These are phyloP conservation scores for Sesia bembeciformis DNA, from an alignment of 2,888 invertebrate genomes.

Conservation along the genomic window DNA sequence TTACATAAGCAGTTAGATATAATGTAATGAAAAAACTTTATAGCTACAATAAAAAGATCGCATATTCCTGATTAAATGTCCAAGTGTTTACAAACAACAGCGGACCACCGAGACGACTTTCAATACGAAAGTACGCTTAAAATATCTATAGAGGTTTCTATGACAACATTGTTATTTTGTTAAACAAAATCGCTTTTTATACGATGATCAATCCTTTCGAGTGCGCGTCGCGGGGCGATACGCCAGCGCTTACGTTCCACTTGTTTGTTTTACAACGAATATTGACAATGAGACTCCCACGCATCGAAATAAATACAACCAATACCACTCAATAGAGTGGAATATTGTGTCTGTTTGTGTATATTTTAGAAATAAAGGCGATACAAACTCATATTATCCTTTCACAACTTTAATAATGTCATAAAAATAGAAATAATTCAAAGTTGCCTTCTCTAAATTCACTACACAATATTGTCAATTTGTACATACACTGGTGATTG, in stretches of 20 bases:
- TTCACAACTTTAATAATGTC: no score
- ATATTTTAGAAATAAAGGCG: no score
- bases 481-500: no score
- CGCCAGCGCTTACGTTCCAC: constrained; percentile 1
- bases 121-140: constrained; percentile 15
- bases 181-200: constrained; percentile 41
- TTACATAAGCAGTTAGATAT: no score
- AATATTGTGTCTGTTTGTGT: background rate
- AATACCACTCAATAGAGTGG: background rate
- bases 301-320: constrained; percentile 19
- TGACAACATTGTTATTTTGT: constrained; percentile 42
- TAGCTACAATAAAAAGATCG: no score
- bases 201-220: constrained; percentile 27
- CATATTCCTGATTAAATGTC: background rate
- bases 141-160: constrained; percentile 28
- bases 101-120: constrained; percentile 36
- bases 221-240: constrained; percentile 11
- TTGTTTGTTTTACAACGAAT: constrained; percentile 20
- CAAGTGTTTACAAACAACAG: constrained; percentile 40
- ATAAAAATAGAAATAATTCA: no score
- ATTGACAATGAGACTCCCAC: constrained; percentile 21
- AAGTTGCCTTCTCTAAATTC: no score
- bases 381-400: no score
- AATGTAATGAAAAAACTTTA: no score
- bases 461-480: no score